Base-by-base conservation (phyloP, 2,797 vertebrate species). In the Phrynocephalus vlangalii region DNA sequence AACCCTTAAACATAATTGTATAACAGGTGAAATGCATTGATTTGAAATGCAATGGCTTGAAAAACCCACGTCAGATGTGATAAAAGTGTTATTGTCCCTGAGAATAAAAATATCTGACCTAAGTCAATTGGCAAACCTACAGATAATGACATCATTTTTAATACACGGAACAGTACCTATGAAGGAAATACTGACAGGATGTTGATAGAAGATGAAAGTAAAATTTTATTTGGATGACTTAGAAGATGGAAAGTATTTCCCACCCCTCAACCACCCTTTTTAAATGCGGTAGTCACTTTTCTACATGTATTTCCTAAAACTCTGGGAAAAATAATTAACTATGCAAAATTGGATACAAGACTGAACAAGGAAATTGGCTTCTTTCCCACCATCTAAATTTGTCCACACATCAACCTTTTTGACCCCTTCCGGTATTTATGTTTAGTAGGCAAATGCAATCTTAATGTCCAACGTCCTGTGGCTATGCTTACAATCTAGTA, bases 151-250 rank as follows among this genome's bases (percentile, higher is more conserved):
- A 93, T 97, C 96, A 96, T 95, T 96, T 96, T 96, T 15, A 20
- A 90, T 94, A 95, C 92, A 92, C 91, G 86, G 93, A 94, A 95
- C 93, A 95, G 92, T 97, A 97, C 97, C 97, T 98, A 96, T 95
- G 92, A 93, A 95, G 95, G 96, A 93, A 94, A 96, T 85, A 94
- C 94, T 97, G 96, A 96, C 97, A 98, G 97, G 95, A 96, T 94
- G 97, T 97, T 98, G 98, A 96, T 97, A 96, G 96, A 93, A 94
- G 80, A 95, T 89, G 90, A 91, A 96, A 96, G 95, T 97, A 96
- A 97, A 92, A 95, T 94, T 83, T 94, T 95, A 96, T 97, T 94
- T 88, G 10, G 68, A 60, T 30, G 89, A 91, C 92, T 75, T 52
- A 81, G 38, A 48, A 85, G 18, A 18, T 71, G 71, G 92, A 96